A percentile compares a stretch with the other conserved stretches of the same genome.
These are phyloP conservation scores for Aproaerema taeniolella DNA, from an alignment of 2,888 invertebrate genomes.

Conservation along the genomic window DNA sequence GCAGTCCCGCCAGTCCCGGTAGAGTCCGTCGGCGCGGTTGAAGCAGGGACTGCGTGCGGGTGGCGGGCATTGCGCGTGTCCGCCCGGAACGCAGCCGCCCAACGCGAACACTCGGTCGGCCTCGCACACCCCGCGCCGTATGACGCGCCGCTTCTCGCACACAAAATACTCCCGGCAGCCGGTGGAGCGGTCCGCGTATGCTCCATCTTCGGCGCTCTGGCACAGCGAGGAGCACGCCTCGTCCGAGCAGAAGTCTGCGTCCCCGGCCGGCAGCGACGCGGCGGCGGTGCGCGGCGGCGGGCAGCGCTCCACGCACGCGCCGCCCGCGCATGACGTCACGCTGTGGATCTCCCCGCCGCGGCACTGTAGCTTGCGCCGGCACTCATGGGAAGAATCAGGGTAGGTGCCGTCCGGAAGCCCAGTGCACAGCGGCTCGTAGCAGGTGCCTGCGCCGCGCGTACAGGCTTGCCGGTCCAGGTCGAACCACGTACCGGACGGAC, in stretches of 20 bases:
- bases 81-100: conserved; percentile 67
- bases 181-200: conserved; percentile 73
- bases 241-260: conserved; percentile 69
- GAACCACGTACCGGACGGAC: conserved; percentile 75
- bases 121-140: conserved; percentile 75
- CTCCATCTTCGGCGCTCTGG: conserved; percentile 69
- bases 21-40: conserved; percentile 58
- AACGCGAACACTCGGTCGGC: conserved; percentile 69
- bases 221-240: conserved; percentile 70
- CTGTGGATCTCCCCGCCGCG: conserved; percentile 59
- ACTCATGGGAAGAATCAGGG: conserved; percentile 76
- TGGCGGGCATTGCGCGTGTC: conserved; percentile 58
- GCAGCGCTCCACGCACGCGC: conserved; percentile 41
- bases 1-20: conserved; percentile 68
- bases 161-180: conserved; percentile 78
- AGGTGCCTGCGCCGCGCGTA: conserved; percentile 71
- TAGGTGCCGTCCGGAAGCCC: conserved; percentile 76
- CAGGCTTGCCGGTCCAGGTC: conserved; percentile 73
- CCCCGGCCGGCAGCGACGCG: conserved; percentile 67
- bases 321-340: conserved; percentile 48
- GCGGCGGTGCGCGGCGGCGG: conserved; percentile 60
- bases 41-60: conserved; percentile 64
- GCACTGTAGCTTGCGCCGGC: conserved; percentile 70
- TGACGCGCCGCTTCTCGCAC: conserved; percentile 70
- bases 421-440: conserved; percentile 78